These are phyloP conservation scores for Pachypanchax playfairii DNA, from an alignment of 2,113 vertebrate genomes.

Conservation along the genomic window DNA sequence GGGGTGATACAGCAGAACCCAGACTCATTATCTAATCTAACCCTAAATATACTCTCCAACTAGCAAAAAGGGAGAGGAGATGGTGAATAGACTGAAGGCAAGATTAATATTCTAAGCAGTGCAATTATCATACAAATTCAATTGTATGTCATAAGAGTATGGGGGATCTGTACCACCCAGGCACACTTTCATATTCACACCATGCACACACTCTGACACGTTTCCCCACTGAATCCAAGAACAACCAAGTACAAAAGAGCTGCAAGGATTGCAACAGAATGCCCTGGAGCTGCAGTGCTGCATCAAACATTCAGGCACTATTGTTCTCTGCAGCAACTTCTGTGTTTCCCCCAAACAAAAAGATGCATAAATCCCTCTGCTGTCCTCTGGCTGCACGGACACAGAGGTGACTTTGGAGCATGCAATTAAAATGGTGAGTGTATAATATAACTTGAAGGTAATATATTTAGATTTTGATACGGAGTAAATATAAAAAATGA, in stretches of 20 bases:
- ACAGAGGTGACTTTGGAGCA: constrained; percentile 18
- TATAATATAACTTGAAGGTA: constrained; percentile 22
- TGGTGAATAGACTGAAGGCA: constrained; percentile 52
- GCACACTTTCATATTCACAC: constrained; percentile 14
- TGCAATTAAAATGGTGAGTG: constrained; percentile 17
- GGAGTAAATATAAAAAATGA: too few relatives aligned
- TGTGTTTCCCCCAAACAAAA: constrained; percentile 53
- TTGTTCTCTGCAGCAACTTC: constrained; percentile 54
- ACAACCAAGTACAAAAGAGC: constrained; percentile 57
- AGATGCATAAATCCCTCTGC: constrained; percentile 35
- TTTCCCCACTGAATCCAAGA: constrained; percentile 35
- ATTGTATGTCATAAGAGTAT: constrained; percentile 46
- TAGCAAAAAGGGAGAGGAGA: constrained; percentile 57
- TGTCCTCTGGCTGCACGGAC: constrained; percentile 27
- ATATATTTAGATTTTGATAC: neutral
- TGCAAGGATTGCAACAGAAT: constrained; percentile 59
- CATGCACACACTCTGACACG: neutral
- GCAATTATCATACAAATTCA: constrained; percentile 67
- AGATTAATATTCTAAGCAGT: constrained; percentile 70
- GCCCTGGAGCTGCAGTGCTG: constrained; percentile 53
- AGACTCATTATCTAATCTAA: constrained; percentile 40
- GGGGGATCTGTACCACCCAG: constrained; percentile 12
- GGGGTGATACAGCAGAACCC: constrained; percentile 40
- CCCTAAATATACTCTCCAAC: constrained; percentile 35
- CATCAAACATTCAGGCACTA: constrained; percentile 66